Evolutionary conservation across 2,113 vertebrate genomes (phyloP).

Genomic region (Pangasianodon gigas): DNA sequence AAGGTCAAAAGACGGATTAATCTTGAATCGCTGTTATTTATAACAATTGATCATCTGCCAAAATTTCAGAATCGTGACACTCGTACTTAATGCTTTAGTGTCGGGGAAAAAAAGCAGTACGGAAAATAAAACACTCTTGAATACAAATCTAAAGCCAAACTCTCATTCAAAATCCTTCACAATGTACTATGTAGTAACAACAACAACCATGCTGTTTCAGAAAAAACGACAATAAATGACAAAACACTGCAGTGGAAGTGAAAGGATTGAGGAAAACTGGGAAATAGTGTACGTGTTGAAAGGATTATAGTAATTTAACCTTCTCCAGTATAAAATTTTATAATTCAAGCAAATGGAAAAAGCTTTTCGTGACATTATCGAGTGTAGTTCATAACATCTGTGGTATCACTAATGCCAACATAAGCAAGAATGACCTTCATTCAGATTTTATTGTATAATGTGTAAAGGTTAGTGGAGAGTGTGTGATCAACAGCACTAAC

Average conservation of each 20-base stretch:
- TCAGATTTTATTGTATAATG: not conserved
- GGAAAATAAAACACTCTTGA: not conserved
- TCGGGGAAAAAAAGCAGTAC: not conserved
- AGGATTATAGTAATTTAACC: not conserved
- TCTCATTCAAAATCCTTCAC: not conserved
- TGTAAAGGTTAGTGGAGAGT: not conserved
- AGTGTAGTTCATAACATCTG: not conserved
- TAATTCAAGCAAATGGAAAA: not conserved
- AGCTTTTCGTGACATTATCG: not conserved
- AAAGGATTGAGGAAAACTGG: not conserved
- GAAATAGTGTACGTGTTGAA: not conserved
- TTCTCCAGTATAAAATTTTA: not conserved
- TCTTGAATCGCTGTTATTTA: not conserved
- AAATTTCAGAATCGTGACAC: not conserved
- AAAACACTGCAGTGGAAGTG: not conserved
- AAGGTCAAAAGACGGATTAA: not conserved
- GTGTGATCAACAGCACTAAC: not conserved
- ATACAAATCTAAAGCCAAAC: not conserved
- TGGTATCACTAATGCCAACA: not conserved
- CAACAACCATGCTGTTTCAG: not conserved
- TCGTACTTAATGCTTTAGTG: not conserved
- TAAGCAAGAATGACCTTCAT: not conserved
- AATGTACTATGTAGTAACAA: not conserved
- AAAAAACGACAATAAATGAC: not conserved
- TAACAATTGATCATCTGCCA: not conserved